These are phyloP conservation scores for Shargacucullia verbasci DNA, from an alignment of 2,888 invertebrate genomes.

Conservation along the genomic window DNA sequence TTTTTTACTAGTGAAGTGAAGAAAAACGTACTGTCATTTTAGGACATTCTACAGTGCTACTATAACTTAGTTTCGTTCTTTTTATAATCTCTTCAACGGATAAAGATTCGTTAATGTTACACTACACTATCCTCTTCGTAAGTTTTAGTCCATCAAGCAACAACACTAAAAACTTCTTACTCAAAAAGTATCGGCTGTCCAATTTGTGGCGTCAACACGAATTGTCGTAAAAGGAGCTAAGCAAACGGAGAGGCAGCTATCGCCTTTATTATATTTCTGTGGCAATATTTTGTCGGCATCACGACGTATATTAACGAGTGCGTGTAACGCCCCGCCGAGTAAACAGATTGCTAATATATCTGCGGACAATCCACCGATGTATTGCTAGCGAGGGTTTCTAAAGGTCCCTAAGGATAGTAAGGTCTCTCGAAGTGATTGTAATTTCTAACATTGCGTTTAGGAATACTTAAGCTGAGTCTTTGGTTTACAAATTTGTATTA, in stretches of 20 bases:
- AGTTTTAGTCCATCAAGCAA: conserved; percentile 29
- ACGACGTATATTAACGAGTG: conserved; percentile 73
- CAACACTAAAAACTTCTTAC: conserved; percentile 46
- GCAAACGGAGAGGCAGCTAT: conserved; percentile 56
- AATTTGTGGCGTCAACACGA: conserved; percentile 53
- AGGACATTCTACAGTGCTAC: too few relatives aligned
- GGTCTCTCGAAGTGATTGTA: conserved; percentile 18
- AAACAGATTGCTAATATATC: conserved; percentile 76
- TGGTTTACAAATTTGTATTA: too few relatives aligned
- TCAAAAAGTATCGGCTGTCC: conserved; percentile 48
- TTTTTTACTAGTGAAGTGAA: too few relatives aligned
- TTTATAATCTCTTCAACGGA: too few relatives aligned
- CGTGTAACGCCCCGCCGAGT: conserved; percentile 75
- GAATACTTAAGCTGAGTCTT: neutral
- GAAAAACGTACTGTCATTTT: too few relatives aligned
- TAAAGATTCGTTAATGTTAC: too few relatives aligned
- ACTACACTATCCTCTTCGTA: conserved; percentile 18
- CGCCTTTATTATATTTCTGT: conserved; percentile 67
- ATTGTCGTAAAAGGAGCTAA: conserved; percentile 56
- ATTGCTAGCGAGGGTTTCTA: conserved; percentile 42
- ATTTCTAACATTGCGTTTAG: conserved; percentile 31
- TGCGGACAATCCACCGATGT: conserved; percentile 55
- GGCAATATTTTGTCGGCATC: conserved; percentile 71
- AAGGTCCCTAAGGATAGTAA: conserved; percentile 34
- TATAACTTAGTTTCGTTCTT: neutral